Percentiles rank a stretch among this genome's conserved stretches.
phyloP scores from a whole-genome alignment of 2,113 vertebrate species.

The Probosciger aterrimus region DNA sequence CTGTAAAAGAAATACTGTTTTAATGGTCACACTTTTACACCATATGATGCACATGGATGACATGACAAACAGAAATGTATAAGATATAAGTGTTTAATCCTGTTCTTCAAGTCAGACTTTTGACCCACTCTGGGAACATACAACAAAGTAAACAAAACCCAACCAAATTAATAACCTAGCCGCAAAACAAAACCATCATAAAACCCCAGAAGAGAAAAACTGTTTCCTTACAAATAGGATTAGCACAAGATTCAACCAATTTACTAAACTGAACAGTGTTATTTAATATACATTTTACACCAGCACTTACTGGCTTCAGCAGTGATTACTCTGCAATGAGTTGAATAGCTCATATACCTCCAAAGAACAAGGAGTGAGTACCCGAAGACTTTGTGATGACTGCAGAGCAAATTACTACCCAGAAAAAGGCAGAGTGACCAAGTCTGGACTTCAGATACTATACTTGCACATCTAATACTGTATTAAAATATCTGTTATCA shows the following conservation, averaged over 20 bases:
- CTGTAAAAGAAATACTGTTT: neutral
- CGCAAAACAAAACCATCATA: neutral
- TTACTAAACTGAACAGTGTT: neutral
- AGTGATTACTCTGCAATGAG: neutral
- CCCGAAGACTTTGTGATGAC: neutral
- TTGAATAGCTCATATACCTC: neutral
- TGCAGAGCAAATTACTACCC: neutral
- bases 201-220: neutral
- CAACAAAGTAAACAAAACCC: neutral
- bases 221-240: neutral
- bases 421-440: neutral
- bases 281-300: neutral
- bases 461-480: neutral
- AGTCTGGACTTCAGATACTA: neutral
- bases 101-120: slow-evolving; percentile 19
- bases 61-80: slow-evolving; percentile 26
- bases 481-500: neutral
- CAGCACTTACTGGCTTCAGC: neutral
- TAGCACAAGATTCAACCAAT: neutral
- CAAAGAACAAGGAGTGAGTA: neutral
- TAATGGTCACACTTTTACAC: neutral
- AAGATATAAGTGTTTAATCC: slow-evolving; percentile 12
- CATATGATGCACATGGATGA: neutral
- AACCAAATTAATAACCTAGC: neutral
- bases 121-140: neutral